These are phyloP conservation scores for Callospermophilus lateralis DNA, from an alignment of 2,113 vertebrate genomes.

Conservation along the genomic window DNA sequence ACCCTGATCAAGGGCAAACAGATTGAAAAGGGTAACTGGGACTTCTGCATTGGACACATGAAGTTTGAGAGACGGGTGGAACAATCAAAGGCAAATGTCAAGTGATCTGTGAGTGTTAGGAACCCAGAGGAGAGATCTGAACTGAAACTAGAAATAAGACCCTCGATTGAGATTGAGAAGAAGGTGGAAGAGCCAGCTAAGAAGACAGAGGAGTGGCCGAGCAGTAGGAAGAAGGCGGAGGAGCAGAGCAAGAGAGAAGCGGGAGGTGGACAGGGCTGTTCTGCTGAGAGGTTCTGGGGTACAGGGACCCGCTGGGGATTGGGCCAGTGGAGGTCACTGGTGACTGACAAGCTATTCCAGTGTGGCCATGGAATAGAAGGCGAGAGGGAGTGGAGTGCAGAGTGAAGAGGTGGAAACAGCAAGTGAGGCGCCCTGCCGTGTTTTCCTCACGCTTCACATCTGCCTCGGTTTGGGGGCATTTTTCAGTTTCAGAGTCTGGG, in stretches of 20 bases:
- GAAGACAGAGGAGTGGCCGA: too few species aligned
- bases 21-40: background rate
- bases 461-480: background rate
- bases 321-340: background rate
- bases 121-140: background rate
- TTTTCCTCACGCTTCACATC: background rate
- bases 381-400: background rate
- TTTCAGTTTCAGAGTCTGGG: background rate
- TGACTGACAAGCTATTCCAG: background rate
- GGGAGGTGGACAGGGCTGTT: background rate
- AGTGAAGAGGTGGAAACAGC: background rate
- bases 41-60: background rate
- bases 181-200: background rate
- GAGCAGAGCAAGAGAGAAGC: background rate
- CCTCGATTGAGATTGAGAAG: background rate
- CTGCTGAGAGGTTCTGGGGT: background rate
- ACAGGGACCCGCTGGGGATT: background rate
- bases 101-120: background rate
- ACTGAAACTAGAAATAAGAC: background rate
- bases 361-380: background rate
- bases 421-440: accelerated
- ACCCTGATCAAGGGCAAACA: background rate
- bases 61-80: background rate
- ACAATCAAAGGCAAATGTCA: background rate
- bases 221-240: background rate